Evolutionary conservation across 2,888 invertebrate species (phyloP).

Genomic region (Temnothorax rugatulus): DNA sequence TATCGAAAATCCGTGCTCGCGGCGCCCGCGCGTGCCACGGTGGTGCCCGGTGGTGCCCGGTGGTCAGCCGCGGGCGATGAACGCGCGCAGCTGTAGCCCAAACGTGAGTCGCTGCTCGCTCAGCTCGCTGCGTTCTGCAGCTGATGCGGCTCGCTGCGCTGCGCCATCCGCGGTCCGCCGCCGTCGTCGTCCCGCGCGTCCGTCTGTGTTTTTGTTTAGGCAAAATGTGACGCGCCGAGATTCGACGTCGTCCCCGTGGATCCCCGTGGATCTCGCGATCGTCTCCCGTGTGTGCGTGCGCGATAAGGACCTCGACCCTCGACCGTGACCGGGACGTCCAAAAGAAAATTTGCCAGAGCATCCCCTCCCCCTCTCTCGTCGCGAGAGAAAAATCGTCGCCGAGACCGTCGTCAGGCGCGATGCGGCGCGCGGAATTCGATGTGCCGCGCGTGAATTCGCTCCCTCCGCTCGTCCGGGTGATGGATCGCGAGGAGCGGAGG

Average conservation of each 20-base stretch:
- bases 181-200: slow-evolving; percentile 37
- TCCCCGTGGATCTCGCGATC: slow-evolving; percentile 34
- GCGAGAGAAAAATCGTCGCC: background rate
- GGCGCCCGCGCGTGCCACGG: slow-evolving; percentile 58
- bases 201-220: slow-evolving; percentile 65
- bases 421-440: slow-evolving; percentile 22
- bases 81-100: slow-evolving; percentile 77
- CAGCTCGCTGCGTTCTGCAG: slow-evolving; percentile 69
- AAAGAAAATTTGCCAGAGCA: background rate
- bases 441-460: slow-evolving; percentile 9
- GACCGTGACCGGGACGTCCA: background rate
- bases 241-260: slow-evolving; percentile 60
- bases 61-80: slow-evolving; percentile 69
- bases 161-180: slow-evolving; percentile 40
- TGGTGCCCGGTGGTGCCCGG: slow-evolving; percentile 53
- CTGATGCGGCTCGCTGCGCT: slow-evolving; percentile 69
- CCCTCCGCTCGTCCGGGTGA: slow-evolving; percentile 19
- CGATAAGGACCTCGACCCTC: background rate
- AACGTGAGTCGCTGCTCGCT: slow-evolving; percentile 73
- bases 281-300: background rate
- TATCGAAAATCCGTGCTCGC: background rate
- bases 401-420: background rate
- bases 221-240: slow-evolving; percentile 67
- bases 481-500: slow-evolving; percentile 16
- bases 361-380: background rate